Conservation (phyloP, 2,888 invertebrate genomes). For the Seira ritae region DNA sequence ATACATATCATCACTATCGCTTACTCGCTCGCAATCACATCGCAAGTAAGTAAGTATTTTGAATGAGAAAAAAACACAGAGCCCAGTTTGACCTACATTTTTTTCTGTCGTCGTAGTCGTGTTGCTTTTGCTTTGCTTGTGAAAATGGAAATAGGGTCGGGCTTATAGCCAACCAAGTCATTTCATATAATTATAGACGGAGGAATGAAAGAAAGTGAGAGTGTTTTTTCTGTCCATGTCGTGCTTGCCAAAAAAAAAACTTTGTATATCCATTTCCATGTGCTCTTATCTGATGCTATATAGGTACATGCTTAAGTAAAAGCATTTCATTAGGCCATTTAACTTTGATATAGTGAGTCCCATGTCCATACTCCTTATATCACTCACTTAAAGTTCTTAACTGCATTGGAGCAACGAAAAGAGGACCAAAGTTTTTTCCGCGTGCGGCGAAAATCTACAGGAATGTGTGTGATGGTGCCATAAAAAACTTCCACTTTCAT, state of each 20-base stretch:
- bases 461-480: conserved; percentile 9
- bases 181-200: neutral
- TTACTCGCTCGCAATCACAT: too few species aligned
- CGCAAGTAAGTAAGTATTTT: neutral
- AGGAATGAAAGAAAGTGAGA: conserved; percentile 56
- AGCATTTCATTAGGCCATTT: neutral
- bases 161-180: neutral
- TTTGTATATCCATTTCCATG: too few species aligned
- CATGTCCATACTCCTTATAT: conserved; percentile 14
- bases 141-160: conserved; percentile 48
- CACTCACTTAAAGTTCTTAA: neutral
- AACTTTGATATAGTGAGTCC: conserved; percentile 10
- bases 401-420: neutral
- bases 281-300: too few species aligned
- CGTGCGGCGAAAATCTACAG: conserved; percentile 9
- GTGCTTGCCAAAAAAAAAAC: conserved; percentile 9
- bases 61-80: conserved; percentile 33
- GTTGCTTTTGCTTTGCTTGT: neutral
- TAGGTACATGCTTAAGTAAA: too few species aligned
- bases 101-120: conserved; percentile 27
- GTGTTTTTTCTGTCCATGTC: conserved; percentile 55
- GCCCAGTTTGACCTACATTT: conserved; percentile 64
- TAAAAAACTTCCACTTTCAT: conserved; percentile 30
- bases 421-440: neutral
- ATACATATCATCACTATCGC: neutral